These are phyloP conservation scores for Scaeva pyrastri DNA, from an alignment of 2,888 invertebrate genomes.

Conservation along the genomic window DNA sequence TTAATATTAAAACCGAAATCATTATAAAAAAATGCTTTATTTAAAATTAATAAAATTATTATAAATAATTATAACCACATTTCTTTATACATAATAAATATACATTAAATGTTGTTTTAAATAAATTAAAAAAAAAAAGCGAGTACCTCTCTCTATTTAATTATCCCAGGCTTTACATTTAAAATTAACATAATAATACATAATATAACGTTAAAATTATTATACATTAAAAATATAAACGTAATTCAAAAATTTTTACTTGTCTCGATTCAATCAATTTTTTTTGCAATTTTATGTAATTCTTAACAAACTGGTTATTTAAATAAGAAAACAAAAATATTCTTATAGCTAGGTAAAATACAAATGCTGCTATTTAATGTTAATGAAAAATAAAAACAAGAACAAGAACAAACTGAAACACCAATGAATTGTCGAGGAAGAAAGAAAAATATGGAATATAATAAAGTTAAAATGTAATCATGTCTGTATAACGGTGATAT, in stretches of 20 bases:
- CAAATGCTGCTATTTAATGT: conserved; percentile 23
- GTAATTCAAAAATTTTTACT: conserved; percentile 62
- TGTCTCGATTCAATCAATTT: conserved; percentile 57
- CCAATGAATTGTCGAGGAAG: conserved; percentile 11
- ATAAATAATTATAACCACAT: conserved; percentile 15
- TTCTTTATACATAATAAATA: conserved; percentile 19
- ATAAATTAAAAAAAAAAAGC: background rate
- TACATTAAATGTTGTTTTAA: conserved; percentile 1
- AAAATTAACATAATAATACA: conserved; percentile 7
- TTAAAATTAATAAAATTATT: conserved; percentile 22
- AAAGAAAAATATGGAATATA: conserved; percentile 7
- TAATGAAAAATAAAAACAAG: conserved; percentile 15
- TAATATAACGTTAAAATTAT: background rate
- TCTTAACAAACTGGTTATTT: conserved; percentile 25
- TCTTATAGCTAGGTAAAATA: conserved; percentile 58
- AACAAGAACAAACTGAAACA: background rate
- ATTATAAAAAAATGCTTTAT: conserved; percentile 40
- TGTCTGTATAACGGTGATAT: conserved; percentile 46
- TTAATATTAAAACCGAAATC: conserved; percentile 19
- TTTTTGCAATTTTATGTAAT: conserved; percentile 55
- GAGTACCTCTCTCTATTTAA: conserved; percentile 25
- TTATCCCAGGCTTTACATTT: conserved; percentile 36
- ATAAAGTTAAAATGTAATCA: conserved; percentile 16
- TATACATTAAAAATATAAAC: conserved; percentile 17
- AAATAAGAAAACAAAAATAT: conserved; percentile 10